These are phyloP conservation scores for Hetaerina titia DNA, from an alignment of 2,888 invertebrate species.

Conservation along the genomic window DNA sequence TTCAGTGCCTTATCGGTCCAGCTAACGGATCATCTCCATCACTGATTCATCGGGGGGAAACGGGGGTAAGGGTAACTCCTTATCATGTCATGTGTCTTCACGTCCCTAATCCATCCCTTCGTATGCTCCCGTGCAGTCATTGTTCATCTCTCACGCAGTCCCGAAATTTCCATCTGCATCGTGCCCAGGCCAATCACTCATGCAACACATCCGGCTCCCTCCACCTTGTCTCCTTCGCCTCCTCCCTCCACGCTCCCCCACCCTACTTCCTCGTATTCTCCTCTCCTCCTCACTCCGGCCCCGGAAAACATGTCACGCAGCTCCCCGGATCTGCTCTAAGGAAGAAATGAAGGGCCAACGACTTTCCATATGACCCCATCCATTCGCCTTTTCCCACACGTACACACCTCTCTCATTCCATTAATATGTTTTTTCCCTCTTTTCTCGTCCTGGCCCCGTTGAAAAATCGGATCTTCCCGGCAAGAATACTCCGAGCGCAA, in stretches of 20 bases:
- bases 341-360: neutral
- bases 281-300: neutral
- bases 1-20: neutral
- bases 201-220: neutral
- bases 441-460: neutral
- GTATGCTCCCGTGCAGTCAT: neutral
- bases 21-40: constrained; percentile 1
- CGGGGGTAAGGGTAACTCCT: neutral
- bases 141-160: neutral
- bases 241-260: neutral
- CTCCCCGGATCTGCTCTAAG: neutral
- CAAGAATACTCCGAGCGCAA: neutral
- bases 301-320: constrained; percentile 14
- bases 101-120: neutral
- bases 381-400: neutral
- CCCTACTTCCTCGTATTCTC: neutral
- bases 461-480: neutral
- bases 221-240: neutral
- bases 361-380: neutral
- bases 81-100: neutral
- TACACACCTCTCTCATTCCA: neutral
- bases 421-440: neutral
- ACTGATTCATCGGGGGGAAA: neutral
- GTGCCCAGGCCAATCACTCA: constrained; percentile 8
- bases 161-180: constrained; percentile 35